Evolutionary conservation across 2,797 vertebrate species (phyloP), one percentile per base, ranked within the genome.

Genomic region (Siniperca scherzeri): DNA sequence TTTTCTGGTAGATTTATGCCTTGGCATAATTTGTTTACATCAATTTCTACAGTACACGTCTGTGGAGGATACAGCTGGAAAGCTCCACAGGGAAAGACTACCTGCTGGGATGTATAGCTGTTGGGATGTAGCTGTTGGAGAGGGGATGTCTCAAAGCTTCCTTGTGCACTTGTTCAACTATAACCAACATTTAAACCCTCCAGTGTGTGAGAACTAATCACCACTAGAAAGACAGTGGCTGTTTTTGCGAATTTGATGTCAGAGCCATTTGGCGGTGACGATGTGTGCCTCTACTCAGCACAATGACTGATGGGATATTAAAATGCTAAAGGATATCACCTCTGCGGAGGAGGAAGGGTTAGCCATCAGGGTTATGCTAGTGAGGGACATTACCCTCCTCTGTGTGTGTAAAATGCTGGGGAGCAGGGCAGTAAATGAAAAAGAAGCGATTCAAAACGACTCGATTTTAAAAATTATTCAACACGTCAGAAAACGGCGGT

Each of bases 311-410:
- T 94, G 89, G 85, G 79, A 81, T 78, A 71, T 86, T 90, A 81
- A 90, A 94, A 84, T 68, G 78, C 92, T 30, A 30, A 30, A 30
- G 30, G 30, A 30, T 30, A 92, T 93, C 87, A 84, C 78, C 86
- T 90, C 85, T 3, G 44, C 9, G 53, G 83, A 72, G 78, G 78
- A 78, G 80, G 80, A 80, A 74, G 78, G 76, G 82, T 85, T 82
- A 71, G 83, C 87, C 74, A 74, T 91, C 83, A 77, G 74, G 88
- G 85, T 85, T 86, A 80, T 64, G 83, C 84, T 83, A 80, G 78
- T 52, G 76, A 80, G 84, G 81, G 87, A 91, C 91, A 91, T 95
- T 93, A 93, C 86, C 86, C 78, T 87, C 78, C 85, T 88, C 85
- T 90, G 89, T 90, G 93, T 90, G 92, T 94, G 94, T n/a, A n/a